phyloP scores from a whole-genome alignment of 2,113 vertebrate species.

The Chloropsis cyanopogon region DNA sequence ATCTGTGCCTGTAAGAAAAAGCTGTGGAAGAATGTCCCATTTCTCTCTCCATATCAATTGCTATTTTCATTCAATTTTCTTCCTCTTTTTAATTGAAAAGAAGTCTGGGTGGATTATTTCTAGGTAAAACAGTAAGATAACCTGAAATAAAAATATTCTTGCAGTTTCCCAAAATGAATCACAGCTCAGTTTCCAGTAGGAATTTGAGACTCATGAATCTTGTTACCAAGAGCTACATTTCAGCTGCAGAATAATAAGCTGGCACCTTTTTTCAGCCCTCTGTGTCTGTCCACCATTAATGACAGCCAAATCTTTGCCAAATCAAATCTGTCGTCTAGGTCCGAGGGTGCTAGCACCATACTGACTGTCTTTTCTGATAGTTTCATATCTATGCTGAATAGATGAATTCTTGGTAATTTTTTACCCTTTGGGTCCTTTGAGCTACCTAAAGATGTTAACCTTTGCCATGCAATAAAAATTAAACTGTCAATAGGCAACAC shows the following conservation, averaged over 20 bases:
- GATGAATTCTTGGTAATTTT: neutral
- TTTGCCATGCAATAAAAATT: slow-evolving; percentile 7
- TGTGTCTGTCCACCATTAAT: neutral
- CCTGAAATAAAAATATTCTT: neutral
- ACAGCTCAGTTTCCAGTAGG: neutral
- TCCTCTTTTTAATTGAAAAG: neutral
- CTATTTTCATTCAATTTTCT: neutral
- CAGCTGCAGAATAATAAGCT: neutral
- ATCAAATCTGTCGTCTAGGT: neutral
- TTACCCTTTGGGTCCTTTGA: neutral
- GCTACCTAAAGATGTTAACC: neutral
- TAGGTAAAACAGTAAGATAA: neutral
- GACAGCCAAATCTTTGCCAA: neutral
- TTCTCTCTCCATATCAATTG: neutral
- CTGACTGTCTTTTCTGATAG: neutral
- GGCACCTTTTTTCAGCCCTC: neutral
- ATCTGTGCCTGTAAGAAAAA: neutral
- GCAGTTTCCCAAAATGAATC: neutral
- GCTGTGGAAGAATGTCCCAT: neutral
- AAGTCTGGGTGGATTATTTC: neutral
- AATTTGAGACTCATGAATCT: neutral
- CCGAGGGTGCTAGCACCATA: neutral
- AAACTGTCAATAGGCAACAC: neutral
- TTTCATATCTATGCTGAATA: neutral
- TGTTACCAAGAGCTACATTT: neutral